Evolutionary conservation across 2,797 vertebrate genomes (phyloP).

Genomic region (Sebastes steindachneri): DNA sequence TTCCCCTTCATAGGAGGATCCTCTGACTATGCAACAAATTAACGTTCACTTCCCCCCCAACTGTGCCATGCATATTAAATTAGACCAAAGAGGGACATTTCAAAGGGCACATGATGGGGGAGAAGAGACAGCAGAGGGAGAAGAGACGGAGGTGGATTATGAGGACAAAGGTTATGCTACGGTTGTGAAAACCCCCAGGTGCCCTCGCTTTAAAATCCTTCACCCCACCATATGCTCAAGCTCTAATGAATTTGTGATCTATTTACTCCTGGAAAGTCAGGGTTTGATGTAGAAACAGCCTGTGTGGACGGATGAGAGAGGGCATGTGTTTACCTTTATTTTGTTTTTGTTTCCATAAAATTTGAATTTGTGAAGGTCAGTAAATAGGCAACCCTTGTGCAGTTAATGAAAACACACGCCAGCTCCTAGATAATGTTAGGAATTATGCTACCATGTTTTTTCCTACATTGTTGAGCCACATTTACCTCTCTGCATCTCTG

Average conservation of each 20-base stretch:
- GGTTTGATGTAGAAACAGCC: not conserved
- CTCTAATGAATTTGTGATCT: constrained; percentile 41
- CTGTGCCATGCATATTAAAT: constrained; percentile 62
- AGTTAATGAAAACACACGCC: constrained; percentile 1
- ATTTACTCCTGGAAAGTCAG: constrained; percentile 20
- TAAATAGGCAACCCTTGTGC: constrained; percentile 4
- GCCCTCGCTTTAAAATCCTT: constrained; percentile 50
- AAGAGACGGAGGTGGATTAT: constrained; percentile 44
- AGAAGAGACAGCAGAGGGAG: constrained; percentile 39
- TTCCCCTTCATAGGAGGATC: constrained; percentile 8
- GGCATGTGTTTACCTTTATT: not conserved
- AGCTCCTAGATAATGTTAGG: constrained; percentile 10
- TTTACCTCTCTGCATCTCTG: constrained; percentile 21
- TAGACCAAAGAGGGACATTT: constrained; percentile 57
- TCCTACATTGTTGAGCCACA: constrained; percentile 5
- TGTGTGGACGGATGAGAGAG: not conserved
- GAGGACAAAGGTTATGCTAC: constrained; percentile 52
- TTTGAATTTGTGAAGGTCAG: constrained; percentile 10
- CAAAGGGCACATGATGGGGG: constrained; percentile 37
- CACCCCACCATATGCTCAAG: constrained; percentile 46
- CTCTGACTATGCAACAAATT: constrained; percentile 36
- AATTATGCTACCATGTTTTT: constrained; percentile 2
- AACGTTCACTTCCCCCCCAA: constrained; percentile 30
- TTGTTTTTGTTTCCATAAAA: constrained; percentile 25
- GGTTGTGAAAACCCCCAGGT: constrained; percentile 51